A percentile compares a stretch with the other conserved stretches of the same genome.
These are phyloP conservation scores for Corydoras maculifer DNA, from an alignment of 2,113 vertebrate species.

Conservation along the genomic window DNA sequence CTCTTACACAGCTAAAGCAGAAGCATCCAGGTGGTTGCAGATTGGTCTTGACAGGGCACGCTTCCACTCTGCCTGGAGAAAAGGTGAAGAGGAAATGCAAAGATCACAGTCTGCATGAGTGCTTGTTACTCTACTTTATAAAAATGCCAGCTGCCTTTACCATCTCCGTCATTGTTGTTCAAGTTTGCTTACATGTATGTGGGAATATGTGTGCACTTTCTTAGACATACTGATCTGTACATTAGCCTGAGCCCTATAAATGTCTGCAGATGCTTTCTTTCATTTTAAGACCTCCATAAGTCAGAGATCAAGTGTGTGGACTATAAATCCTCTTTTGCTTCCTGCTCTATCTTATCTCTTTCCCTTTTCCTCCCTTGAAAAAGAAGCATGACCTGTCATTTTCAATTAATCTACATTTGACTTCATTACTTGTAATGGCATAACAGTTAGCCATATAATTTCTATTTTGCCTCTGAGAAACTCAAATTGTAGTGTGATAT, in stretches of 20 bases:
- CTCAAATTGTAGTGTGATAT: not conserved
- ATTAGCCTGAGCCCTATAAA: not conserved
- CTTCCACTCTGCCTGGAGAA: slow-evolving; percentile 34
- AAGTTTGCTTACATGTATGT: not conserved
- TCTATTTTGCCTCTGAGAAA: not conserved
- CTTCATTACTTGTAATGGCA: not conserved
- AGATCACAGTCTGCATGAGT: slow-evolving; percentile 21
- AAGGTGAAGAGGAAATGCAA: slow-evolving; percentile 40
- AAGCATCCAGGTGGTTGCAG: slow-evolving; percentile 26
- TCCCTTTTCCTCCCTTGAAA: not conserved
- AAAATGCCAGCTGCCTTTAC: slow-evolving; percentile 33
- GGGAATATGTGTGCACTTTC: not conserved
- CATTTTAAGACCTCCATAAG: slow-evolving; percentile 12
- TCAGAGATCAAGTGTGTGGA: not conserved
- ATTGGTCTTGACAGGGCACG: slow-evolving; percentile 33
- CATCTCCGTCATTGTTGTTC: slow-evolving; percentile 26
- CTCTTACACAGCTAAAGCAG: slow-evolving; percentile 2
- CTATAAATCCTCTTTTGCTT: not conserved
- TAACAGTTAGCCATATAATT: not conserved
- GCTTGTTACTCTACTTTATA: slow-evolving; percentile 28
- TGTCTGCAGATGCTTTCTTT: not conserved
- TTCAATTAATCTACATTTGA: not conserved
- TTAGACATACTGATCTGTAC: slow-evolving; percentile 8
- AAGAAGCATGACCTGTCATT: not conserved
- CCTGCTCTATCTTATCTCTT: not conserved